phyloP scores from a whole-genome alignment of 1,140 invertebrate species.

The Leptinotarsa undecemlineata region DNA sequence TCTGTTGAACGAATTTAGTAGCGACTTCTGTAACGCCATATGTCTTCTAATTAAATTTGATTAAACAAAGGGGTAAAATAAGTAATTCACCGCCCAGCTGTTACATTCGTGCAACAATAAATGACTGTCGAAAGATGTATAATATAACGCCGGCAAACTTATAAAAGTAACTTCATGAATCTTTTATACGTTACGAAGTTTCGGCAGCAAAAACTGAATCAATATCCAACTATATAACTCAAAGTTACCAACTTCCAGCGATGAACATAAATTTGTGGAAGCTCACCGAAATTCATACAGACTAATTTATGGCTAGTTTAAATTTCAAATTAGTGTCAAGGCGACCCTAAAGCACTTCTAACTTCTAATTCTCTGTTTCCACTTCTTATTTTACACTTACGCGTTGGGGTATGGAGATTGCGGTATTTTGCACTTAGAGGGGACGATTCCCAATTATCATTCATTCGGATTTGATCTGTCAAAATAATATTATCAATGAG shows the following conservation, averaged over 20 bases:
- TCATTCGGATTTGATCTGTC: conserved; percentile 38
- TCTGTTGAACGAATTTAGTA: background rate
- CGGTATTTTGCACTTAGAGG: conserved; percentile 41
- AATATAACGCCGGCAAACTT: conserved; percentile 25
- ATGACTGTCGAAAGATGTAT: background rate
- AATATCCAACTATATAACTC: conserved; percentile 35
- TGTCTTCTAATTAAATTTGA: conserved; percentile 1
- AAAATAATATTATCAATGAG: conserved; percentile 23
- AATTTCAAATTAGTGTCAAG: conserved; percentile 53
- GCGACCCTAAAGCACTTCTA: conserved; percentile 42
- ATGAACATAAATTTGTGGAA: conserved; percentile 39
- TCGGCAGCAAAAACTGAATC: conserved; percentile 39
- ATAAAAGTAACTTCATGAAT: conserved; percentile 39
- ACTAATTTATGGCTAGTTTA: conserved; percentile 51
- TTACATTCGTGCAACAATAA: conserved; percentile 8
- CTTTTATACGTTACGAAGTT: conserved; percentile 34
- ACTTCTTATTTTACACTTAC: conserved; percentile 46
- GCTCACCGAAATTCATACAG: conserved; percentile 51
- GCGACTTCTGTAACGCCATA: conserved; percentile 1
- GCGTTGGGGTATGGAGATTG: conserved; percentile 39
- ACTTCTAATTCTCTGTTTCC: conserved; percentile 49
- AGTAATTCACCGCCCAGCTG: conserved; percentile 12
- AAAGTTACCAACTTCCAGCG: conserved; percentile 33
- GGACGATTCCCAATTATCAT: conserved; percentile 46
- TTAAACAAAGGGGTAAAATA: conserved; percentile 21